Evolutionary conservation across 2,113 vertebrate species (phyloP).

Genomic region (Bucco capensis): DNA sequence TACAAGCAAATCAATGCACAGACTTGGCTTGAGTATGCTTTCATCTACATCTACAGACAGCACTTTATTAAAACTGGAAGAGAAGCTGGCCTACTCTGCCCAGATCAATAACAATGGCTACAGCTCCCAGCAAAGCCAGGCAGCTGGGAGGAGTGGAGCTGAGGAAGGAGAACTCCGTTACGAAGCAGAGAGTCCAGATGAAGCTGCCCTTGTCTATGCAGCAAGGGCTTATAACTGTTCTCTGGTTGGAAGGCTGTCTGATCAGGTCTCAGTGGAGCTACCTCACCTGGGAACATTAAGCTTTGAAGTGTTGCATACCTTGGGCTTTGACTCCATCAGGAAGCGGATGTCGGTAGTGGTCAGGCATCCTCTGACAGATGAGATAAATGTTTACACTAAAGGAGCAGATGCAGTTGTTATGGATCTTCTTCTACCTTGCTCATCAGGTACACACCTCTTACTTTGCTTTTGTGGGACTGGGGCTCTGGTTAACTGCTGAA

Average conservation of each 20-base stretch:
- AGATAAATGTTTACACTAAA: conserved; percentile 96
- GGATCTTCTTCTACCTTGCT: conserved; percentile 87
- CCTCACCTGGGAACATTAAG: conserved; percentile 89
- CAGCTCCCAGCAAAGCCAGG: conserved; percentile 52
- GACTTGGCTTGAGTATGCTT: conserved; percentile 72
- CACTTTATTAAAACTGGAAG: conserved; percentile 82
- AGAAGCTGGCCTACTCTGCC: conserved; percentile 53
- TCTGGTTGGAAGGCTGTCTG: conserved; percentile 86
- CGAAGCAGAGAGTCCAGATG: conserved; percentile 92
- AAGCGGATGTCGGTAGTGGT: conserved; percentile 98
- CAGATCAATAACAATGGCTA: conserved; percentile 65
- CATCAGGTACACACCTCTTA: conserved; percentile 68
- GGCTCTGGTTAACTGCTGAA: neutral
- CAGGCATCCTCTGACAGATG: conserved; percentile 88
- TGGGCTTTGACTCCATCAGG: conserved; percentile 91
- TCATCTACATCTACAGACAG: conserved; percentile 79
- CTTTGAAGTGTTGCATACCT: conserved; percentile 92
- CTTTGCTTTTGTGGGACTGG: neutral
- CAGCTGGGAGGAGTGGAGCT: neutral
- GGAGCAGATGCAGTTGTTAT: conserved; percentile 94
- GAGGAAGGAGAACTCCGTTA: conserved; percentile 85
- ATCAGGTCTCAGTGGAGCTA: conserved; percentile 91
- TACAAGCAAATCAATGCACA: conserved; percentile 78
- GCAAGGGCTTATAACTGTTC: conserved; percentile 90
- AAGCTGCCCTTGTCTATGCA: conserved; percentile 93